Evolutionary conservation across 2,888 invertebrate genomes (phyloP).

Genomic region (Spodoptera picta): DNA sequence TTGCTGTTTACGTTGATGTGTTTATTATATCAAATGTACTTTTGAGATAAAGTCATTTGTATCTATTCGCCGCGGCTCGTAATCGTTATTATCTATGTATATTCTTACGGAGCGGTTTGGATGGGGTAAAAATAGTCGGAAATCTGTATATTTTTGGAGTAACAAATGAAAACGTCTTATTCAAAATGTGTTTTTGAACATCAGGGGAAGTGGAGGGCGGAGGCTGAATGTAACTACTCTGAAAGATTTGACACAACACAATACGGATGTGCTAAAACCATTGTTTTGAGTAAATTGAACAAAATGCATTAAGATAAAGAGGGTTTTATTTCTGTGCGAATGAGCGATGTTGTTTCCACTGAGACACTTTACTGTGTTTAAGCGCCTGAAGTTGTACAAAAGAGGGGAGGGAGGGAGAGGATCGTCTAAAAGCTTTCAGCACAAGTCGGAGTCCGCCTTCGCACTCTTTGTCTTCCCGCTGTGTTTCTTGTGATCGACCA

Average conservation of each 20-base stretch:
- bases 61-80: neutral
- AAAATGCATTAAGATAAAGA: conserved; percentile 73
- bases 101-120: too few species aligned
- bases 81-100: conserved; percentile 7
- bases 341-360: conserved; percentile 67
- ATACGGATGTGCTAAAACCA: conserved; percentile 69
- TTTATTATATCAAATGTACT: conserved; percentile 5
- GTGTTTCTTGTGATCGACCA: conserved; percentile 71
- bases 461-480: conserved; percentile 69
- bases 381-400: conserved; percentile 76
- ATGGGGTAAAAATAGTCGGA: too few species aligned
- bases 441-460: conserved; percentile 60
- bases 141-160: conserved; percentile 8
- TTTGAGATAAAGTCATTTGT: conserved; percentile 3
- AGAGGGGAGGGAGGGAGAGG: conserved; percentile 58
- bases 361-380: conserved; percentile 68
- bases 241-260: conserved; percentile 62
- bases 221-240: conserved; percentile 33
- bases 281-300: conserved; percentile 73
- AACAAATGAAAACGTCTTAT: conserved; percentile 1
- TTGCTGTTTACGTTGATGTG: conserved; percentile 8
- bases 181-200: conserved; percentile 11
- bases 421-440: conserved; percentile 71
- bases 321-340: conserved; percentile 72
- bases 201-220: conserved; percentile 7